Evolutionary conservation across 2,888 invertebrate genomes (phyloP).

Genomic region (Eutolmus rufibarbis): DNA sequence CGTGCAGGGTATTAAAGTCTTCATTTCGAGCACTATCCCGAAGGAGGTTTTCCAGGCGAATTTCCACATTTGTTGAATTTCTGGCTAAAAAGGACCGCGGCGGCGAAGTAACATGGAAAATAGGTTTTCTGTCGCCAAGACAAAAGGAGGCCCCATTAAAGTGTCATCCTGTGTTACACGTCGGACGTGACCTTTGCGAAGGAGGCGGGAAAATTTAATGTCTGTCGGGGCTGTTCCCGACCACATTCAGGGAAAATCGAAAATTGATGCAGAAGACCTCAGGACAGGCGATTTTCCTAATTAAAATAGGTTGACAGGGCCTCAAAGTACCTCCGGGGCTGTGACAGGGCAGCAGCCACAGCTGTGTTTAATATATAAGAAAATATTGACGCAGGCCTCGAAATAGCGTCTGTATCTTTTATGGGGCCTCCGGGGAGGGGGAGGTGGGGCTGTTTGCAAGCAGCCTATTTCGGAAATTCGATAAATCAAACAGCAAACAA

Average conservation of each 20-base stretch:
- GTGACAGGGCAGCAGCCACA: background rate
- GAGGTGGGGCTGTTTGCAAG: background rate
- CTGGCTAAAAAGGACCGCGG: background rate
- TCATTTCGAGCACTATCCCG: background rate
- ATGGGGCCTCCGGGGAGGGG: background rate
- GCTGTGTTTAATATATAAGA: background rate
- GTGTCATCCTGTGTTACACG: background rate
- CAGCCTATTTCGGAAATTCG: background rate
- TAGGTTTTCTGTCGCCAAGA: background rate
- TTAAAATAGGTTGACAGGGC: slow-evolving; percentile 13
- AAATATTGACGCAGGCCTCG: background rate
- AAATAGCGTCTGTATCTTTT: background rate
- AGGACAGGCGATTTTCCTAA: slow-evolving; percentile 3
- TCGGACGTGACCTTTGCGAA: slow-evolving; percentile 10
- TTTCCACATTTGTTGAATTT: background rate
- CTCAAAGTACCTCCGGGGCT: background rate
- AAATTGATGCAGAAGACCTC: background rate
- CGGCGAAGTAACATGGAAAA: background rate
- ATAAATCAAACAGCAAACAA: background rate
- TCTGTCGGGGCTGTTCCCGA: background rate
- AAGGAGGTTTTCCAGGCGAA: background rate
- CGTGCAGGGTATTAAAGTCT: background rate
- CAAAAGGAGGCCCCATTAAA: slow-evolving; percentile 5
- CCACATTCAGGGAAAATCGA: background rate
- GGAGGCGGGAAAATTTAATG: background rate